Evolutionary conservation across 1,140 invertebrate species (phyloP), one percentile per base, ranked within the genome.

Genomic region (Heliothis subflexa): DNA sequence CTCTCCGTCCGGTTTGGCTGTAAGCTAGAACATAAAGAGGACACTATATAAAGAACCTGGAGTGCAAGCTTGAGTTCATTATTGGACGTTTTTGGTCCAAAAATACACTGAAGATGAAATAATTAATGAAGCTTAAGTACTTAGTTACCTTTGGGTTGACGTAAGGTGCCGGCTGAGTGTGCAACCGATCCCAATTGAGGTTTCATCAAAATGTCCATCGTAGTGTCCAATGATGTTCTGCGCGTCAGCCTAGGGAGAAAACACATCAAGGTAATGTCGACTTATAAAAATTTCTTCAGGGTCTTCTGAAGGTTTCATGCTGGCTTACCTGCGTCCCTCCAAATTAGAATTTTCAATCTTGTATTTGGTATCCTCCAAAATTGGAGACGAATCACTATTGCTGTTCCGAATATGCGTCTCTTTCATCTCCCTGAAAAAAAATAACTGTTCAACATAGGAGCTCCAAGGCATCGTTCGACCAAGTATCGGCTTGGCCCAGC

Each of bases 381-480:
- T 79, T 25, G 85, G 78, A 47, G 76, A 83, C 33, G 33, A 40
- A 77, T 88, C 81, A 57, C 78, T 85, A 40, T 73, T 85, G 64
- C 78, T 83, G 57, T 88, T 90, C 80, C 78, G 83, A 49, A 94
- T 93, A 70, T 92, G 90, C 5, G 91, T 93, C 74, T 93, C 89
- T 87, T 93, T 93, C 76, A 93, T 90, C 86, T 93, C 88, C 83
- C 91, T 93, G 80, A 59, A 93, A 90, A 33, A 79, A 54, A 81
- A 16, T 14, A 49, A 74, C 59, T 78, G 68, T 62, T 78, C 52
- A 78, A 68, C 18, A 13, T 18, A 52, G 25, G 40, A 14, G 7
- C 25, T 75, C 21, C 14, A 40, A 71, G 52, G 59, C 59, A 28
- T 50, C 4, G 59, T 49, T 45, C 40, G 18, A 9, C 5, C 50